These are phyloP conservation scores for Cinclus cinclus DNA, from an alignment of 2,113 vertebrate species.

Conservation along the genomic window DNA sequence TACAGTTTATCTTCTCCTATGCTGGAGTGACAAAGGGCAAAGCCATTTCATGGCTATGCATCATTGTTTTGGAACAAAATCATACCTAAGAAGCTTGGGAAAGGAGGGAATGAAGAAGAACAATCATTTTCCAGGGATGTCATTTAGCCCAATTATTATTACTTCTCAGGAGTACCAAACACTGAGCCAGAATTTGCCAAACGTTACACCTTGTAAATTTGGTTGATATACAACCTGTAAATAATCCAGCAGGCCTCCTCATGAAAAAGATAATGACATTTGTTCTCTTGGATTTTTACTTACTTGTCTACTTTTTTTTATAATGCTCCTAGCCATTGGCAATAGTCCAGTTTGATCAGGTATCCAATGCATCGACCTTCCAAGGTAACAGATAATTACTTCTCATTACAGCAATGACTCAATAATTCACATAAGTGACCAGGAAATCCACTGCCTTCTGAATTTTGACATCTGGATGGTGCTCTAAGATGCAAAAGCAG, in stretches of 20 bases:
- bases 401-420: not conserved
- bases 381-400: not conserved
- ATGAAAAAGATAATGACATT: not conserved
- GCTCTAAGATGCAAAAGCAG: not conserved
- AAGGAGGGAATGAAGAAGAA: not conserved
- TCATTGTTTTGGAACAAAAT: slow-evolving; percentile 17
- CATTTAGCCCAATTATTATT: not conserved
- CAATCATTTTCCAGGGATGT: not conserved
- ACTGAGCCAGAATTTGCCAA: not conserved
- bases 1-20: slow-evolving; percentile 21
- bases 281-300: not conserved
- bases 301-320: not conserved
- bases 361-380: not conserved
- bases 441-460: not conserved
- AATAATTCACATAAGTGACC: not conserved
- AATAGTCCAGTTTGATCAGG: slow-evolving; percentile 20
- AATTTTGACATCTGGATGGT: not conserved
- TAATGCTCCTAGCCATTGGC: not conserved
- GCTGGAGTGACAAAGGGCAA: slow-evolving; percentile 35
- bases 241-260: not conserved
- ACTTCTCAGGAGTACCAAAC: not conserved
- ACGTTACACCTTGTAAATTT: not conserved
- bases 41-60: slow-evolving; percentile 56
- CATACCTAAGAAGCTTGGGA: not conserved
- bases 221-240: not conserved